These are phyloP conservation scores for Cottus gobio DNA, from an alignment of 2,113 vertebrate genomes.

Conservation along the genomic window DNA sequence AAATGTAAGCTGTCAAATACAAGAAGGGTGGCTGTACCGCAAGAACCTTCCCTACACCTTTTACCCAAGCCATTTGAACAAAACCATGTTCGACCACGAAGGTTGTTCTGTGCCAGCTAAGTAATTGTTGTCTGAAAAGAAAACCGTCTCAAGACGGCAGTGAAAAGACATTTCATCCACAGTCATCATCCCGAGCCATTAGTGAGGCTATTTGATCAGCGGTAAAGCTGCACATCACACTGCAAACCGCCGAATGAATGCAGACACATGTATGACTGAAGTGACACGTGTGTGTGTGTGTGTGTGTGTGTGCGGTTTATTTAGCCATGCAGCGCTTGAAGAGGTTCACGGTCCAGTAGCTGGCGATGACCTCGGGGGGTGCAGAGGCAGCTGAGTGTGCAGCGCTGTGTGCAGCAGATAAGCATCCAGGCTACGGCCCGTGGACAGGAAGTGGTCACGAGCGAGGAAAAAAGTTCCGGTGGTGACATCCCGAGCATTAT, in stretches of 20 bases:
- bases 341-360: conserved; percentile 56
- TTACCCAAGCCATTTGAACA: neutral
- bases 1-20: conserved; percentile 41
- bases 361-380: conserved; percentile 50
- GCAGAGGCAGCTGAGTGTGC: conserved; percentile 42
- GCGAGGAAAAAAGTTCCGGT: conserved; percentile 13
- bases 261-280: conserved; percentile 49
- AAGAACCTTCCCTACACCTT: neutral
- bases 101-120: conserved; percentile 13
- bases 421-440: conserved; percentile 47
- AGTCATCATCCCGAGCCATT: conserved; percentile 69
- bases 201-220: conserved; percentile 69
- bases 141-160: conserved; percentile 8
- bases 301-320: conserved; percentile 52
- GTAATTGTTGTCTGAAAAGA: conserved; percentile 36
- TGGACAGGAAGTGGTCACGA: conserved; percentile 27
- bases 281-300: no score
- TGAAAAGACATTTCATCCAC: conserved; percentile 52
- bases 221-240: conserved; percentile 52
- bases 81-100: neutral
- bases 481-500: conserved; percentile 14
- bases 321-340: conserved; percentile 52
- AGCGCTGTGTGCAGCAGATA: conserved; percentile 62
- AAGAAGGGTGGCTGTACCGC: neutral
- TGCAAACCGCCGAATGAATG: conserved; percentile 31